Percentiles rank a stretch among this genome's conserved stretches.
phyloP scores from a whole-genome alignment of 2,888 invertebrate species.

The Rotaria socialis region DNA sequence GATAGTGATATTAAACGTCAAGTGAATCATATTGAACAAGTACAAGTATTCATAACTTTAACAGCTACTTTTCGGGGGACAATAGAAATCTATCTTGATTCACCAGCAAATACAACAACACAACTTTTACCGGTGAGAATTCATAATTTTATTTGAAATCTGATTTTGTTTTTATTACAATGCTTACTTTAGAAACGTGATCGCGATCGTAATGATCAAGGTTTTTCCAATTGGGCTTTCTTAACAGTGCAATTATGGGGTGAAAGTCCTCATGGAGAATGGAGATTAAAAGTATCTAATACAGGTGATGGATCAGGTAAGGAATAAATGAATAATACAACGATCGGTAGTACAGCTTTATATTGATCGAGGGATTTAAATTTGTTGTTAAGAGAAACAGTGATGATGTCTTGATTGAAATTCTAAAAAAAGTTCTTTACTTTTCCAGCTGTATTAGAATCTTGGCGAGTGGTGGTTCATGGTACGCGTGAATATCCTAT shows the following conservation, averaged over 20 bases:
- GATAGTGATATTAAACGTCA: not conserved
- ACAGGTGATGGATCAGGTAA: not conserved
- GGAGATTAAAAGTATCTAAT: slow-evolving; percentile 54
- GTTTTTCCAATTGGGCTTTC: slow-evolving; percentile 98
- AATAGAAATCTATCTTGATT: slow-evolving; percentile 40
- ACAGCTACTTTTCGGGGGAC: slow-evolving; percentile 24
- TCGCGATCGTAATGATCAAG: slow-evolving; percentile 79
- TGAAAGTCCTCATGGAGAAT: slow-evolving; percentile 61
- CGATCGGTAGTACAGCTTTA: too few species aligned
- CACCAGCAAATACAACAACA: slow-evolving; percentile 41
- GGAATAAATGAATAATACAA: not conserved
- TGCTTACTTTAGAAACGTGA: not conserved
- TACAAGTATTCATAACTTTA: slow-evolving; percentile 43
- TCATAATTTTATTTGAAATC: not conserved
- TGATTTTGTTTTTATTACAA: not conserved
- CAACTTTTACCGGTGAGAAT: slow-evolving; percentile 39
- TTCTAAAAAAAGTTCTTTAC: too few species aligned
- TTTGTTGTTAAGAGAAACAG: too few species aligned
- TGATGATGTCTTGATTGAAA: too few species aligned
- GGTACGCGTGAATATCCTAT: not conserved
- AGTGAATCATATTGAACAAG: slow-evolving; percentile 47
- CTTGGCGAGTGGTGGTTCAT: not conserved
- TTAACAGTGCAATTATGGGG: slow-evolving; percentile 98
- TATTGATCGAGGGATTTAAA: too few species aligned
- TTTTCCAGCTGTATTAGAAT: not conserved